A percentile compares a stretch with the other conserved stretches of the same genome.
These are phyloP conservation scores for Pomacea maculata DNA, from an alignment of 1,140 invertebrate genomes.

Conservation along the genomic window DNA sequence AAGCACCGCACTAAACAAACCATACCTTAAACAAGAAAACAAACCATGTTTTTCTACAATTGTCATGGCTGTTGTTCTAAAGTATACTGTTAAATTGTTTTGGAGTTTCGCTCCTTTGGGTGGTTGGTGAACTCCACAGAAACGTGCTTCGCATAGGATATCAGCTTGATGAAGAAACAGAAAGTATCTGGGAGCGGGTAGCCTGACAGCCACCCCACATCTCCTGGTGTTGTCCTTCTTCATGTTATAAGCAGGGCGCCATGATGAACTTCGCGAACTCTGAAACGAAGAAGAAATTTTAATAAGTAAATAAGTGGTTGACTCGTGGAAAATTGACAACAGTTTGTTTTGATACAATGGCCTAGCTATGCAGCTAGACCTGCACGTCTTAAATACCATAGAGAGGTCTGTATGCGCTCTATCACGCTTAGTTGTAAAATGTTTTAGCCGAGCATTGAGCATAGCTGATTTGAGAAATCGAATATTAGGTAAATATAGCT, in stretches of 20 bases:
- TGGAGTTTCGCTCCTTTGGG: too few relatives aligned
- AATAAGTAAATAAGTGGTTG: not conserved
- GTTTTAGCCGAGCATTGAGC: not conserved
- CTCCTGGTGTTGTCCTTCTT: not conserved
- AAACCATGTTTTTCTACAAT: too few relatives aligned
- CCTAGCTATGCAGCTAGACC: not conserved
- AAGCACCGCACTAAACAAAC: too few relatives aligned
- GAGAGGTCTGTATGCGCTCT: not conserved
- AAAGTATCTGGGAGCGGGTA: too few relatives aligned
- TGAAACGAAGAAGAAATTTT: not conserved
- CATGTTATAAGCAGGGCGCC: not conserved
- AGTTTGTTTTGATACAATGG: not conserved
- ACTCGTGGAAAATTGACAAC: not conserved
- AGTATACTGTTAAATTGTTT: too few relatives aligned
- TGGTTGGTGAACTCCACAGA: too few relatives aligned
- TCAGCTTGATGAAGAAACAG: too few relatives aligned
- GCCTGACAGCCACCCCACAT: too few relatives aligned
- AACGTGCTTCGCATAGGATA: too few relatives aligned
- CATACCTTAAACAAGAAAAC: too few relatives aligned
- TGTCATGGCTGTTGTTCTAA: too few relatives aligned
- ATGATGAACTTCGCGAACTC: slow-evolving; percentile 5
- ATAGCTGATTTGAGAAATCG: not conserved
- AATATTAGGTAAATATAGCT: not conserved
- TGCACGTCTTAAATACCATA: not conserved
- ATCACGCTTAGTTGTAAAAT: not conserved